Conservation (phyloP, 1,140 invertebrate species). For the Trichonephila clavipes region DNA sequence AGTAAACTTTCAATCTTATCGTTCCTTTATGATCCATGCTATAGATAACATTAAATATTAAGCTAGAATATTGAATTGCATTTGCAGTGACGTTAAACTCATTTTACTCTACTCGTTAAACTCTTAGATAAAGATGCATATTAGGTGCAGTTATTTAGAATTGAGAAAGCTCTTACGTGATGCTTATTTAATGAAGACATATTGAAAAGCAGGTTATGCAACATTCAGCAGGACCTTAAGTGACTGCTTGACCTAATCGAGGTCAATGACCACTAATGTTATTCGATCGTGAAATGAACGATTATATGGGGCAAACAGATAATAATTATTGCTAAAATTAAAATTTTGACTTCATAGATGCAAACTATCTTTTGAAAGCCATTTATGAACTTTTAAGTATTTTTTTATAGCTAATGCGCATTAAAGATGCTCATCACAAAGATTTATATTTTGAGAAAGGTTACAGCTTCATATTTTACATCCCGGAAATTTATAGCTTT, state of each 20-base stretch:
- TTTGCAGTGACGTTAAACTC: background rate
- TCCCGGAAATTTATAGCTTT: background rate
- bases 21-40: too few species aligned
- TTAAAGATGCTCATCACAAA: background rate
- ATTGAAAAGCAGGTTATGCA: slow-evolving; percentile 52
- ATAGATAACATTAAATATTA: too few species aligned
- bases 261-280: slow-evolving; percentile 37
- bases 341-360: background rate
- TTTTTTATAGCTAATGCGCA: background rate
- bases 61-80: too few species aligned
- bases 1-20: too few species aligned
- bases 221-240: slow-evolving; percentile 25
- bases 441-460: background rate
- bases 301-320: background rate
- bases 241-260: slow-evolving; percentile 17
- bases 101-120: background rate
- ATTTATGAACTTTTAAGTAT: background rate
- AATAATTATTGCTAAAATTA: background rate
- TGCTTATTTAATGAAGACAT: slow-evolving; percentile 27
- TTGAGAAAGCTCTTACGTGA: background rate
- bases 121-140: background rate
- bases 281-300: background rate
- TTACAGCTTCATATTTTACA: background rate
- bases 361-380: background rate
- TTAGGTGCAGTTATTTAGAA: slow-evolving; percentile 20